Conservation (phyloP, 2,888 invertebrate species). For the Chloromyia formosa region DNA sequence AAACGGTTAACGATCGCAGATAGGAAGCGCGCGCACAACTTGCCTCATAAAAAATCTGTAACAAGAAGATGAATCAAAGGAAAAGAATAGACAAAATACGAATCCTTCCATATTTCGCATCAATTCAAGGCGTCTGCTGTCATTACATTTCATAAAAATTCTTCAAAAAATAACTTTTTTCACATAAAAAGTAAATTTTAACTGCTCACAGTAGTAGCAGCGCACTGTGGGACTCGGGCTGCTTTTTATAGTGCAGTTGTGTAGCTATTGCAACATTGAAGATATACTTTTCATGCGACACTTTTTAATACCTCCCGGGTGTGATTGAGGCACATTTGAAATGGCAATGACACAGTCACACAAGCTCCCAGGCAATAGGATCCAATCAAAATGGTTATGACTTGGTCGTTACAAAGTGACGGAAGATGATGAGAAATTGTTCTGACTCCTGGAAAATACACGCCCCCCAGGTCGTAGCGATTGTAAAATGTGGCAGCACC, state of each 20-base stretch:
- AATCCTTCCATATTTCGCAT: slow-evolving; percentile 2
- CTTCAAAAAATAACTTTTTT: slow-evolving; percentile 36
- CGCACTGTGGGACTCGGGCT: no score
- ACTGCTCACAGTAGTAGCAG: slow-evolving; percentile 17
- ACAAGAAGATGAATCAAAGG: slow-evolving; percentile 14
- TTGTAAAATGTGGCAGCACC: slow-evolving; percentile 31
- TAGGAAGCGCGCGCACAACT: slow-evolving; percentile 41
- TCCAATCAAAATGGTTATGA: slow-evolving; percentile 41
- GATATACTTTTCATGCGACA: slow-evolving; percentile 35
- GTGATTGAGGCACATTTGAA: slow-evolving; percentile 38
- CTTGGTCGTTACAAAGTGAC: slow-evolving; percentile 10
- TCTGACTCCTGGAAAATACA: slow-evolving; percentile 13
- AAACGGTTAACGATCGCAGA: slow-evolving; percentile 27
- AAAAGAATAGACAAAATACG: slow-evolving; percentile 13
- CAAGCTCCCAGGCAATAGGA: neutral
- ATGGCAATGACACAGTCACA: slow-evolving; percentile 20
- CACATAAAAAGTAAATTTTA: slow-evolving; percentile 42
- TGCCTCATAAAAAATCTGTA: slow-evolving; percentile 31
- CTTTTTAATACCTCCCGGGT: slow-evolving; percentile 33
- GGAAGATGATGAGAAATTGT: slow-evolving; percentile 37
- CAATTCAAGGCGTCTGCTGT: slow-evolving; percentile 17
- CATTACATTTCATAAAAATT: slow-evolving; percentile 31
- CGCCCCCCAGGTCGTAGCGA: neutral
- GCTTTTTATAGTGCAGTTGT: slow-evolving; percentile 39
- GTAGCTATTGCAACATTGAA: slow-evolving; percentile 38